A percentile compares a stretch with the other conserved stretches of the same genome.
phyloP scores from a whole-genome alignment of 2,797 vertebrate species.

The Pseudomugil tenellus region DNA sequence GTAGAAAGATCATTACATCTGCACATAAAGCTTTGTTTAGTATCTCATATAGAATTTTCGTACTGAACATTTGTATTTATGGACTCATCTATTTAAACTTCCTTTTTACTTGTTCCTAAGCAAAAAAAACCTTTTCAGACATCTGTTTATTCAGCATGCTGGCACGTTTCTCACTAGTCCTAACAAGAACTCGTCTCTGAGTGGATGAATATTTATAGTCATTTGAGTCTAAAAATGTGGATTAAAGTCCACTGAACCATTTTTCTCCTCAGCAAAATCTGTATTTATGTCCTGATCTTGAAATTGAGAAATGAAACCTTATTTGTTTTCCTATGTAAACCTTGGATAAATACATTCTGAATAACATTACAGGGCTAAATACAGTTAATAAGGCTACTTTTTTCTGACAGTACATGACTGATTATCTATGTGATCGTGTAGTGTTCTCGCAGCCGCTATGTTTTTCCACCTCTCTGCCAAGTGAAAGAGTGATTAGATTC shows the following conservation, averaged over 20 bases:
- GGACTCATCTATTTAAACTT: neutral
- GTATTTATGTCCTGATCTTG: constrained; percentile 6
- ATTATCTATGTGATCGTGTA: constrained; percentile 16
- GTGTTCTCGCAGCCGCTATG: constrained; percentile 19
- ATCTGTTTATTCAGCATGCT: neutral
- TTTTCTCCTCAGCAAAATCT: neutral
- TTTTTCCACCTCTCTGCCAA: constrained; percentile 39
- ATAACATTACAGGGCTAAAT: constrained; percentile 35
- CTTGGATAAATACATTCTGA: constrained; percentile 12
- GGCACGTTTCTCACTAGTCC: constrained; percentile 2
- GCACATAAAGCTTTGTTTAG: constrained; percentile 16
- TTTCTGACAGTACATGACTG: constrained; percentile 6
- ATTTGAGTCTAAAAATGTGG: neutral
- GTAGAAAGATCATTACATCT: constrained; percentile 2
- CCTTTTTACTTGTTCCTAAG: neutral
- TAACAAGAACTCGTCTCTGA: neutral
- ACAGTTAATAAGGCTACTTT: constrained; percentile 29
- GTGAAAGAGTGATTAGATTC: constrained; percentile 48
- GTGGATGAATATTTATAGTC: neutral
- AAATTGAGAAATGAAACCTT: constrained; percentile 9
- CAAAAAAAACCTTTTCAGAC: neutral
- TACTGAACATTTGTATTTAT: neutral
- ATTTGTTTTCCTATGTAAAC: constrained; percentile 13
- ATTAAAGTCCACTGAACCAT: neutral
- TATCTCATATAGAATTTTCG: constrained; percentile 10